Percentiles rank a stretch among this genome's conserved stretches.
Conservation (phyloP, 2,888 invertebrate species). For the Minunthozetes semirufus region DNA sequence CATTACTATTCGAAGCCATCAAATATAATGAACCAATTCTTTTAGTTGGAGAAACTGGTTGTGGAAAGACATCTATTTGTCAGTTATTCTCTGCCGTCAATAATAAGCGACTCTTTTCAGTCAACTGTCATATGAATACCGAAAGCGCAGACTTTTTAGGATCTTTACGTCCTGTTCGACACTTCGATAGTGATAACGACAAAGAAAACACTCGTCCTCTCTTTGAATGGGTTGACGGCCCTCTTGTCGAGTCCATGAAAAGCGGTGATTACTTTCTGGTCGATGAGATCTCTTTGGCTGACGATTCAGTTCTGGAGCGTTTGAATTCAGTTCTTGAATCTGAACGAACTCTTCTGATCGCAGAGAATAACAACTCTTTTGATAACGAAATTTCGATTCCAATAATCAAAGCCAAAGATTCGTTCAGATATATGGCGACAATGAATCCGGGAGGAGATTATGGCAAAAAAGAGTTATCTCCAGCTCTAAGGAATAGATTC, state of each 20-base stretch:
- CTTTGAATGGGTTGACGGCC: slow-evolving; percentile 98
- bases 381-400: slow-evolving; percentile 41
- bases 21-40: slow-evolving; percentile 88
- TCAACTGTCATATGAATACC: slow-evolving; percentile 98
- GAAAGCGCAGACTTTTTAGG: slow-evolving; percentile 97
- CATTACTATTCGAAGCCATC: slow-evolving; percentile 64
- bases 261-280: slow-evolving; percentile 81
- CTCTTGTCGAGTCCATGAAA: slow-evolving; percentile 82
- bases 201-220: slow-evolving; percentile 49
- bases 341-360: slow-evolving; percentile 77
- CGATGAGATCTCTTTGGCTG: slow-evolving; percentile 97
- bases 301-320: slow-evolving; percentile 94
- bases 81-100: slow-evolving; percentile 71
- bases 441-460: slow-evolving; percentile 99
- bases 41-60: slow-evolving; percentile 86
- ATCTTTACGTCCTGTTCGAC: slow-evolving; percentile 78
- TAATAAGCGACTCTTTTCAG: slow-evolving; percentile 62
- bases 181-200: slow-evolving; percentile 49
- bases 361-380: slow-evolving; percentile 69
- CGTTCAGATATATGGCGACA: slow-evolving; percentile 88
- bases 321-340: slow-evolving; percentile 92
- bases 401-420: slow-evolving; percentile 53
- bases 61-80: slow-evolving; percentile 94
- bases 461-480: slow-evolving; percentile 97
- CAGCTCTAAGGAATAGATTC: slow-evolving; percentile 91